Base-by-base conservation (phyloP, 2,113 vertebrate species). In the Piaya cayana region DNA sequence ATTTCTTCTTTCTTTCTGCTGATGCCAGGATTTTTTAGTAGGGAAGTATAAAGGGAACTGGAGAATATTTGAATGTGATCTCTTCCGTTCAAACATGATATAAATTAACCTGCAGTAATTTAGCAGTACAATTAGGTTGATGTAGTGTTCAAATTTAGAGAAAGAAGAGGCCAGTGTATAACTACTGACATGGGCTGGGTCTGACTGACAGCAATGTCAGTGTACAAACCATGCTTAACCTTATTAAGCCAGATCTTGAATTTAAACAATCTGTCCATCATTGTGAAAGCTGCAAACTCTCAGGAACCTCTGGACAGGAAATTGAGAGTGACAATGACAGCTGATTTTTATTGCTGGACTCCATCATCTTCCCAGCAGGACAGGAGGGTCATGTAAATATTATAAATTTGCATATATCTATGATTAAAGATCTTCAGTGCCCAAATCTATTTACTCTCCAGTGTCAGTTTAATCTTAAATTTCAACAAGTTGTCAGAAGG, bases 311-410 rank as follows among this genome's bases (percentile, higher is more conserved):
- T 6, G 20, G 45, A 47, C 45, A 47, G 45, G 17, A 47, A 47
- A 47, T 47, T 47, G 45, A 47, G 45, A 47, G 45, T 20, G 17
- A 47, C 45, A 9, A 47, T 47, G 45, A 47, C 45, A 47, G 45
- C 17, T 47, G 45, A 47, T 47, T 47, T 47, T 47, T 39, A 47
- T 47, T 47, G 45, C 45, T 86, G 21, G 20, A 62, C 20, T 10
- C 25, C 2, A 10, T 34, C 0, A 1, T 53, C n/a, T 53, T 36
- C 59, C 4, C 9, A 22, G 30, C 17, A 12, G 34, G 11, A 30
- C 18, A 36, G 19, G 20, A 53, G 3, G 3, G 4, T 55, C 8
- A 55, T 6, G 8, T 21, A 59, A 59, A 53, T 58, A 12, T 75
- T 79, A 15, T 5, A 43, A 74, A 86, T 69, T 37, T 29, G 1